Base-by-base conservation (phyloP, 2,797 vertebrate genomes). In the Pangasius sanitwongsei region DNA sequence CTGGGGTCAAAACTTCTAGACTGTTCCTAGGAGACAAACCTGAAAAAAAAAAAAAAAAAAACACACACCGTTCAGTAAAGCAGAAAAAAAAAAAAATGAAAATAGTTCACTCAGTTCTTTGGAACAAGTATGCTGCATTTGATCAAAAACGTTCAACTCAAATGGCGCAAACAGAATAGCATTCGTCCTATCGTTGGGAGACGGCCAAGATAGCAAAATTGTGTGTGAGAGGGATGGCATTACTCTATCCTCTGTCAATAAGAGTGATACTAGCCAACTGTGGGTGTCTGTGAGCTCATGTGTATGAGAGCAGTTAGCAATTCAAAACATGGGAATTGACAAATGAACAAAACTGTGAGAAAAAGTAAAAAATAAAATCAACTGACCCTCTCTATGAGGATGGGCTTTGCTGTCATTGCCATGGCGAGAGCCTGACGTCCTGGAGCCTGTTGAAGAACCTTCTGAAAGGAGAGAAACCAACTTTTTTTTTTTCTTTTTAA, bases 1-100 rank as follows among this genome's bases (percentile, higher is more conserved):
- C 96, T 9, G 96, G 96, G 18, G 98, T 99, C 95, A 99, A 93
- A 87, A 99, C 98, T 94, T 99, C 98, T 87, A 99, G 96, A 94
- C 98, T 99, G 89, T 99, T 99, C 92, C 98, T 95, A 34, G 98
- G 98, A 84, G 98, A 97, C 90, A 97, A 95, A 91, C 98, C 98
- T 99, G 92, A 34, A 34, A 34, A 34, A 34, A 34, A 34, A 67
- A 70, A 78, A 78, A 34, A 53, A 63, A 34, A 50, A n/a, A 0
- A 13, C 12, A n/a, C 15, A 70, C 9, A 28, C 12, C 34, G 31
- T 25, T 63, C 0, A 75, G 23, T 48, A 48, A 9, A 12, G 41
- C 20, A 83, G 9, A 20, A 75, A 13, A 20, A 44, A 44, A 41
- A 4, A 2, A 37, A 37, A 37, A 57, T 4, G 2, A 80, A 80